Conservation (phyloP, 2,113 vertebrate species). For the Neodontobutis hainanensis region DNA sequence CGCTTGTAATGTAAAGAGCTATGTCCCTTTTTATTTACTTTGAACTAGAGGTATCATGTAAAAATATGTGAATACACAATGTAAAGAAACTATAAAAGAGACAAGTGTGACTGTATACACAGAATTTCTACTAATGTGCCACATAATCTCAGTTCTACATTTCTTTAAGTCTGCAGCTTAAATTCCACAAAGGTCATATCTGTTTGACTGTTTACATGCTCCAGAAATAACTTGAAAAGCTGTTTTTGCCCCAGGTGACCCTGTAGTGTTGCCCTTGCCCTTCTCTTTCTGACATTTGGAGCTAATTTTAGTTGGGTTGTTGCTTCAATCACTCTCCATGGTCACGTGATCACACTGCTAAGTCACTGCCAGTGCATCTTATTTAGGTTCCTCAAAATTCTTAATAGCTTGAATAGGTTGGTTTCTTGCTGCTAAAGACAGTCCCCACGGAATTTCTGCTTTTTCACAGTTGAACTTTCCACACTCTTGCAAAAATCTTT, state of each 20-base stretch:
- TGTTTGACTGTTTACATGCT: constrained; percentile 37
- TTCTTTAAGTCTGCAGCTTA: background rate
- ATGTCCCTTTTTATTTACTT: no score
- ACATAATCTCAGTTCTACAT: background rate
- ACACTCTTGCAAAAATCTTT: background rate
- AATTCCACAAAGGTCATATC: constrained; percentile 23
- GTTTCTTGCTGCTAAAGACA: background rate
- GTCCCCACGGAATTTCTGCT: background rate
- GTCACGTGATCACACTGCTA: constrained; percentile 1
- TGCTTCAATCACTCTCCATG: constrained; percentile 27
- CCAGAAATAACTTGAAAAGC: constrained; percentile 9
- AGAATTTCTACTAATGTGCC: background rate
- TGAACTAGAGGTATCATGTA: no score
- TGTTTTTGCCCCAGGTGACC: constrained; percentile 46
- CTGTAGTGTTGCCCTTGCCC: constrained; percentile 34
- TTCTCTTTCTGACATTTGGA: constrained; percentile 52
- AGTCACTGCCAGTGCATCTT: constrained; percentile 9
- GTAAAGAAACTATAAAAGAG: no score
- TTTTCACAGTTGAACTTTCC: background rate
- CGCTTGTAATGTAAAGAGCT: no score
- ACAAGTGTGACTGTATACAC: no score
- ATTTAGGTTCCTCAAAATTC: constrained; percentile 9
- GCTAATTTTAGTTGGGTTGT: constrained; percentile 55
- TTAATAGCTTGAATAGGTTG: constrained; percentile 4
- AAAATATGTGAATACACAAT: no score